Base-by-base conservation (phyloP, 1,140 invertebrate species). In the Lasioglossum albipes region DNA sequence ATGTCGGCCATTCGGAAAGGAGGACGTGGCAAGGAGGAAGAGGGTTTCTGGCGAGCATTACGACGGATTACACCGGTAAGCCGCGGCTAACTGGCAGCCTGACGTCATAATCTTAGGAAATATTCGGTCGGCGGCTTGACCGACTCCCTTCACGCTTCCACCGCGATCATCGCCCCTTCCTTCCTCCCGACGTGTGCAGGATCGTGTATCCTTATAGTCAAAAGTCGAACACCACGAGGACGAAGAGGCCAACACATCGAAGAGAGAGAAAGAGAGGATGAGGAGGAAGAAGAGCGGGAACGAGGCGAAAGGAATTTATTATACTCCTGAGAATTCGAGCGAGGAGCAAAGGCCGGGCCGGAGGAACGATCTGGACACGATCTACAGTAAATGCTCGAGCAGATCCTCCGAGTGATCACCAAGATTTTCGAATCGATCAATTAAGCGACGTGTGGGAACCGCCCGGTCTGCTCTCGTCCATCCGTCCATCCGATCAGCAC, bases 371-470 rank as follows among this genome's bases (percentile, higher is more conserved):
- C 85, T 76, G 85, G 84, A 86, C 85, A 87, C 84, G 85, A 84
- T 86, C 85, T 86, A 86, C 76, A 76, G 86, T 87, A 87, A 87
- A 87, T 84, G 86, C 75, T 87, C 82, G 84, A 87, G 79, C 84
- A 87, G 89, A 90, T 90, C 89, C 89, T 76, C 75, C 80, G 73
- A 90, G 90, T 91, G 91, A 92, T 93, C 90, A 91, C 87, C 88
- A 90, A 92, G 91, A 93, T 93, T 92, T 93, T 92, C 89, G 90
- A 91, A 93, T 93, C 91, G 93, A 93, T 93, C 92, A 93, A 93
- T 93, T 93, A 93, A 91, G 89, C 91, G 90, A 87, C 91, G 92
- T 93, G 93, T 93, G 93, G 93, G 93, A 93, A 93, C 92, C 91
- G 89, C 91, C 85, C 69, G 89, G 82, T 83, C 75, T 79, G 77